These are phyloP conservation scores for Megaceryle torquata DNA, from an alignment of 2,113 vertebrate species.

Conservation along the genomic window DNA sequence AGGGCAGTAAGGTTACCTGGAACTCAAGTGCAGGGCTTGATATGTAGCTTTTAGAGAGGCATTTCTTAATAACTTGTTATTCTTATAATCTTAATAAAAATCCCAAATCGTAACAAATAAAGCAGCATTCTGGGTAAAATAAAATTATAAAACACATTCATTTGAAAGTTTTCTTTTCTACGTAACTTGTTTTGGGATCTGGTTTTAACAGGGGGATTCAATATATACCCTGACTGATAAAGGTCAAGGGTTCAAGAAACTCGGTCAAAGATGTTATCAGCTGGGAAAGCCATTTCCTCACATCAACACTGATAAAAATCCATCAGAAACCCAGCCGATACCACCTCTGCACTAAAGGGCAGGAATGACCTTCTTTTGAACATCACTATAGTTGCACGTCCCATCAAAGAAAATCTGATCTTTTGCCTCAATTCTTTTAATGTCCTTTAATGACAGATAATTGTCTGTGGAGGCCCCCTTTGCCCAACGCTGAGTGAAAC, in stretches of 20 bases:
- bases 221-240: constrained; percentile 64
- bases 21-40: not conserved
- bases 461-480: constrained; percentile 66
- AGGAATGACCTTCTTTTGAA: constrained; percentile 68
- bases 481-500: constrained; percentile 80
- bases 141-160: not conserved
- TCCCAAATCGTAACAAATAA: not conserved
- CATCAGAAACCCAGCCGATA: constrained; percentile 64
- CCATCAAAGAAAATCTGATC: constrained; percentile 76
- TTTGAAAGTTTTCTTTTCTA: not conserved
- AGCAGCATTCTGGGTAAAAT: not conserved
- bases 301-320: constrained; percentile 71
- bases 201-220: constrained; percentile 59
- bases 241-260: constrained; percentile 80
- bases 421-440: constrained; percentile 71
- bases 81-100: not conserved
- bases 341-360: constrained; percentile 62
- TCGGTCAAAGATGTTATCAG: constrained; percentile 78
- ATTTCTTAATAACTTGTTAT: constrained; percentile 3
- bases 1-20: not conserved
- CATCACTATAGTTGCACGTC: constrained; percentile 53
- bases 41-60: not conserved
- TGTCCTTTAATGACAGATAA: constrained; percentile 72
- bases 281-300: constrained; percentile 79
- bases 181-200: constrained; percentile 35